Percentiles rank a stretch among this genome's conserved stretches.
Evolutionary conservation across 1,140 invertebrate species (phyloP).

Genomic region (Oreohelix idahoensis): DNA sequence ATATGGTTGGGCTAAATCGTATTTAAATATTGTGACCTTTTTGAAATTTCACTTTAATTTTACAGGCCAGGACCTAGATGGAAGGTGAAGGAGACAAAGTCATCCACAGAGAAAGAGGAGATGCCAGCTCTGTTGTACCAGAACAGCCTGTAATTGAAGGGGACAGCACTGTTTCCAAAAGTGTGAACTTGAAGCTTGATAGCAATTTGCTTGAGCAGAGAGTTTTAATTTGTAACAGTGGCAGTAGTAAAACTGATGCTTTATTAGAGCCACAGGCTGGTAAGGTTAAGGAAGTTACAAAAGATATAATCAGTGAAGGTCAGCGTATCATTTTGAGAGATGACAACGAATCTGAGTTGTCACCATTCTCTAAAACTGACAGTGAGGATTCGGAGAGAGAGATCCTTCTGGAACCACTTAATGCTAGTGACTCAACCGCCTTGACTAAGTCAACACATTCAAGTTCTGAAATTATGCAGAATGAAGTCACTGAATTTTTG

Average conservation of each 20-base stretch:
- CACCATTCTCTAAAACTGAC: not conserved
- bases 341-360: not conserved
- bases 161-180: too few species aligned
- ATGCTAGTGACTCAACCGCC: not conserved
- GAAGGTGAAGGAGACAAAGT: too few species aligned
- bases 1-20: too few species aligned
- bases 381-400: constrained; percentile 29
- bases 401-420: constrained; percentile 1
- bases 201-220: not conserved
- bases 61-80: too few species aligned
- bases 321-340: not conserved
- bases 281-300: too few species aligned
- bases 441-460: not conserved
- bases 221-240: not conserved
- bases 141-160: too few species aligned
- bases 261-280: too few species aligned
- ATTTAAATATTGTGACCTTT: too few species aligned
- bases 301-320: too few species aligned
- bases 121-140: too few species aligned
- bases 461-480: not conserved
- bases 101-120: too few species aligned
- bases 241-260: not conserved
- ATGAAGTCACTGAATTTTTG: not conserved
- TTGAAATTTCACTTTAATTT: too few species aligned
- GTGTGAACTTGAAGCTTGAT: not conserved